These are phyloP conservation scores for Karalla daura DNA, from an alignment of 2,797 vertebrate species.

Conservation along the genomic window DNA sequence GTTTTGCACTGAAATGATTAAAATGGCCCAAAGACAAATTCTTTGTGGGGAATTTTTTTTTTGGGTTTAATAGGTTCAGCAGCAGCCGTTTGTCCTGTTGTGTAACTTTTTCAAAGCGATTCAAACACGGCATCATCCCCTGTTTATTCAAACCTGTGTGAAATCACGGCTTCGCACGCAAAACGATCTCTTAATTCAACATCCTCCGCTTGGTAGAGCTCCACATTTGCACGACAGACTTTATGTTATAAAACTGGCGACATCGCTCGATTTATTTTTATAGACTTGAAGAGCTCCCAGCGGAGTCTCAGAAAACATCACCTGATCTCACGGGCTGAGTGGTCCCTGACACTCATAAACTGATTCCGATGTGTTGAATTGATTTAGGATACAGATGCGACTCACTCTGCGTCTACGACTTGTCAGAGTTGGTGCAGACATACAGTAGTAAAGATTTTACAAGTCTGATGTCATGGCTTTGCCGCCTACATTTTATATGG, in stretches of 20 bases:
- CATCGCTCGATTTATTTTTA: not conserved
- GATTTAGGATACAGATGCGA: not conserved
- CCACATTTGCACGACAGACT: not conserved
- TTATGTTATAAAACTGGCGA: not conserved
- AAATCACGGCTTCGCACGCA: not conserved
- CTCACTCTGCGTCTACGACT: slow-evolving; percentile 2
- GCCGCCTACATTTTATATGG: slow-evolving; percentile 9
- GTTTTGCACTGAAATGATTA: not conserved
- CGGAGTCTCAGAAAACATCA: not conserved
- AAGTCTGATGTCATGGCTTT: slow-evolving; percentile 7
- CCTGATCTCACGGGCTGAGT: not conserved
- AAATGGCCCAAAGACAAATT: not conserved
- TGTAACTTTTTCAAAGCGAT: not conserved
- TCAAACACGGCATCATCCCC: not conserved
- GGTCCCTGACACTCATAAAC: not conserved
- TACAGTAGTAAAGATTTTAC: slow-evolving; percentile 9
- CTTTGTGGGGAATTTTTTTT: not conserved
- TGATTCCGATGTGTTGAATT: slow-evolving; percentile 3
- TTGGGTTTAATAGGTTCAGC: not conserved
- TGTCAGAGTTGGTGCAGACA: too few relatives aligned
- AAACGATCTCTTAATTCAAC: not conserved
- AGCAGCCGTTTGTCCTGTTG: not conserved
- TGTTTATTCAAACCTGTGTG: too few relatives aligned
- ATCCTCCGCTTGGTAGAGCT: not conserved
- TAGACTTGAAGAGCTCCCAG: not conserved